Conservation (phyloP, 2,113 vertebrate species). For the Bambusicola thoracicus region DNA sequence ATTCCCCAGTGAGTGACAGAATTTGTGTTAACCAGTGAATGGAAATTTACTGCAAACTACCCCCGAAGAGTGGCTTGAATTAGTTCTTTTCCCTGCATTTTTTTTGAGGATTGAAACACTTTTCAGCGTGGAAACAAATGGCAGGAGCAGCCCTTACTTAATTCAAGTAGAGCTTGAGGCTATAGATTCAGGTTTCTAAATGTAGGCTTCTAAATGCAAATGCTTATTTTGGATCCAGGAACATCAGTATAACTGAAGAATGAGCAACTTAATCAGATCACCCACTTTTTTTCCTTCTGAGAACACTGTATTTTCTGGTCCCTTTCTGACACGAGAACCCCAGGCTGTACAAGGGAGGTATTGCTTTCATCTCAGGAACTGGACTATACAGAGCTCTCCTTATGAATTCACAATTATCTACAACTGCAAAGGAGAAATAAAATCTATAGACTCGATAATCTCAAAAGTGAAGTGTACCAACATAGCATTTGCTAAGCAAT, state of each 20-base stretch:
- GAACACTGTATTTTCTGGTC: background rate
- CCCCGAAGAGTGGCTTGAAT: background rate
- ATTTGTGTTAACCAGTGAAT: background rate
- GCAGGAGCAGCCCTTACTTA: background rate
- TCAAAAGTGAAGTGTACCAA: background rate
- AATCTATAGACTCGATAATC: background rate
- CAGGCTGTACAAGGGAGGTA: background rate
- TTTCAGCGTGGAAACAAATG: background rate
- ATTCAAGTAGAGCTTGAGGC: background rate
- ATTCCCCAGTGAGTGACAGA: slow-evolving; percentile 2
- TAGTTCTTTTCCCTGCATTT: background rate
- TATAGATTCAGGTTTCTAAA: background rate
- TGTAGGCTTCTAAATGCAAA: background rate
- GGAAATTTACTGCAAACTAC: background rate
- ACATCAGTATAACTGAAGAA: background rate
- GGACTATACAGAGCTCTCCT: background rate
- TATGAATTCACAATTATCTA: background rate
- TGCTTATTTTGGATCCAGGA: background rate
- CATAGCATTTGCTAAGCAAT: background rate
- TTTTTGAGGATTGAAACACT: background rate
- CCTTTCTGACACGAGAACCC: background rate
- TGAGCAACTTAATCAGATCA: background rate
- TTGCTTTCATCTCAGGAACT: background rate
- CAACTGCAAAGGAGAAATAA: background rate
- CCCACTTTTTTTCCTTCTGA: background rate